These are phyloP conservation scores for Serilophus lunatus DNA, from an alignment of 2,113 vertebrate species.

Conservation along the genomic window DNA sequence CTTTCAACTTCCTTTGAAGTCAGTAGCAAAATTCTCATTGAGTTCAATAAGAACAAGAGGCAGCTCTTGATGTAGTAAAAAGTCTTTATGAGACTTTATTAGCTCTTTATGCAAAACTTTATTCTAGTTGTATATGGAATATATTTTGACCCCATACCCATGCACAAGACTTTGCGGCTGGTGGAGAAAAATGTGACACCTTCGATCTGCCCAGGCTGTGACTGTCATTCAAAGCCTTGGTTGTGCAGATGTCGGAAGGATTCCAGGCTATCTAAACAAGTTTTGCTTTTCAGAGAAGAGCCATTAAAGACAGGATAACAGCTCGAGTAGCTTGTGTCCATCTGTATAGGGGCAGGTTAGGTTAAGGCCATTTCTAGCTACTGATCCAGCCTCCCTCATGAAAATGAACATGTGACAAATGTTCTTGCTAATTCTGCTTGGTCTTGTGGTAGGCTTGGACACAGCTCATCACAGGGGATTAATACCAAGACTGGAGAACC, in stretches of 20 bases:
- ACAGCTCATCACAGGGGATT: not conserved
- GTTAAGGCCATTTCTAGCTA: slow-evolving; percentile 26
- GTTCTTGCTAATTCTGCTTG: slow-evolving; percentile 35
- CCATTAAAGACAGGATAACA: not conserved
- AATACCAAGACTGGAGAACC: slow-evolving; percentile 14
- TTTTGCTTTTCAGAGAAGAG: not conserved
- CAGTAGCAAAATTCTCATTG: slow-evolving; percentile 49
- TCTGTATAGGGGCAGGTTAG: slow-evolving; percentile 21
- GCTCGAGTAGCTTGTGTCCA: not conserved
- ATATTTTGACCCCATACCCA: not conserved
- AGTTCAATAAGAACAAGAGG: slow-evolving; percentile 42
- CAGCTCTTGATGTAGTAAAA: slow-evolving; percentile 40
- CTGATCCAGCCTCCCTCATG: not conserved
- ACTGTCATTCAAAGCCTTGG: not conserved
- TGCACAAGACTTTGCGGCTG: not conserved
- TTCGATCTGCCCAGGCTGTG: not conserved
- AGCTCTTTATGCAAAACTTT: slow-evolving; percentile 23
- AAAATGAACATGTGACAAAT: not conserved
- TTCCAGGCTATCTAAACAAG: not conserved
- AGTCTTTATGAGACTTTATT: slow-evolving; percentile 25
- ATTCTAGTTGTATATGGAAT: not conserved
- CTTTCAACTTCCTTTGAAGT: slow-evolving; percentile 64
- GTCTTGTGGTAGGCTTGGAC: slow-evolving; percentile 29
- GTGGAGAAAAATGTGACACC: not conserved
- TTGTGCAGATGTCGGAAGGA: not conserved